phyloP scores from a whole-genome alignment of 2,797 vertebrate species.

The Sylvilagus floridanus region DNA sequence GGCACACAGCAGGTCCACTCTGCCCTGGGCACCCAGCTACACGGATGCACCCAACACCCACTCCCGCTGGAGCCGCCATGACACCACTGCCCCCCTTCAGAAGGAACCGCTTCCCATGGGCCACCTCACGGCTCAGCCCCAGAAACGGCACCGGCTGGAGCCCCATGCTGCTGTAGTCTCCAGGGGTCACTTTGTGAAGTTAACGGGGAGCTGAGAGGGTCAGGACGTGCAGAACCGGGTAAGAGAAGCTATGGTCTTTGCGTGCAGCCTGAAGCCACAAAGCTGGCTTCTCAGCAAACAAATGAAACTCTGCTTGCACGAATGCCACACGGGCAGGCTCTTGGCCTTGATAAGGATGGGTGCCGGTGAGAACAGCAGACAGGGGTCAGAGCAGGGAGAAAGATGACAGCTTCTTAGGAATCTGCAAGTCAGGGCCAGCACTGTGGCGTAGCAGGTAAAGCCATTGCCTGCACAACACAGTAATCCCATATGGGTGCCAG shows the following conservation, averaged over 20 bases:
- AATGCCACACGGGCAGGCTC: neutral
- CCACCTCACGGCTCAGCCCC: neutral
- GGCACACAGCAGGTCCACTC: fast-evolving
- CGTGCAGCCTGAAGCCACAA: conserved; percentile 69
- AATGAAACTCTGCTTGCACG: conserved; percentile 66
- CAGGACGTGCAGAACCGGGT: conserved; percentile 20
- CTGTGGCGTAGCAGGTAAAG: too few species aligned
- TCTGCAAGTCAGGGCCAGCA: neutral
- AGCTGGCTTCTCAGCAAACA: conserved; percentile 61
- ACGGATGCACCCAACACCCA: fast-evolving
- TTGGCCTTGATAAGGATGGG: neutral
- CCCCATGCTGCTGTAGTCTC: neutral
- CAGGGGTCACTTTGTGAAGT: conserved; percentile 35
- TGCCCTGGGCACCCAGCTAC: neutral
- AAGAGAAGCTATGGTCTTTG: neutral
- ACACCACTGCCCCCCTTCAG: fast-evolving
- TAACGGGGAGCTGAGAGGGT: neutral
- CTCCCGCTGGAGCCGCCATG: neutral
- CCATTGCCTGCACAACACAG: too few species aligned
- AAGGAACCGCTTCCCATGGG: neutral
- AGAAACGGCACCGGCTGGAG: neutral
- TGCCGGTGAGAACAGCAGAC: neutral
- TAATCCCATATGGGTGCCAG: too few species aligned
- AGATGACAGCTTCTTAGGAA: neutral
- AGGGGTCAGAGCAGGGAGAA: neutral